Percentiles rank a stretch among this genome's conserved stretches.
These are phyloP conservation scores for Tenualosa ilisha DNA, from an alignment of 2,797 vertebrate genomes.

Conservation along the genomic window DNA sequence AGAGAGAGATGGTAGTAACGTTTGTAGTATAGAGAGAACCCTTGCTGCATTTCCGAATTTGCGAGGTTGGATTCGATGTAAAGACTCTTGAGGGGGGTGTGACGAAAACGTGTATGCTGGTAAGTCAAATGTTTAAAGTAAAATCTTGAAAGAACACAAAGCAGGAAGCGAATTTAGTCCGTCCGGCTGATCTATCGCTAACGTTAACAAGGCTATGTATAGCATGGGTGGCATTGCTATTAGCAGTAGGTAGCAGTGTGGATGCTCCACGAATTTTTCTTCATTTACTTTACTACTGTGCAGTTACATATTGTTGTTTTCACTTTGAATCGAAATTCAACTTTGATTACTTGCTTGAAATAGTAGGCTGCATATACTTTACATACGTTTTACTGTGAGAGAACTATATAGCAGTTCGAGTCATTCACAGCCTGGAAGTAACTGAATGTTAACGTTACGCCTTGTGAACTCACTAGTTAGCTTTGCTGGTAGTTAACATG, in stretches of 20 bases:
- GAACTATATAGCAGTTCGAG: neutral
- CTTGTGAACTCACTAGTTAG: neutral
- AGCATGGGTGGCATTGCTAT: slow-evolving; percentile 2
- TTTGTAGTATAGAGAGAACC: neutral
- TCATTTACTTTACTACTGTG: neutral
- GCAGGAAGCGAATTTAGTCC: neutral
- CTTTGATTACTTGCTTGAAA: neutral
- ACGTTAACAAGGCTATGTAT: neutral
- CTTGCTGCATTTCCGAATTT: neutral
- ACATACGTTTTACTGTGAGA: too few relatives aligned
- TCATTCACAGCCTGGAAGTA: neutral
- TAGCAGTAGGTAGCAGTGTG: slow-evolving; percentile 14
- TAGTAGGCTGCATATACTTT: neutral
- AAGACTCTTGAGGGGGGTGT: neutral
- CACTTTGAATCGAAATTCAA: neutral
- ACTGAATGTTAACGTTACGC: neutral
- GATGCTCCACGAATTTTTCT: neutral
- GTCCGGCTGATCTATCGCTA: neutral
- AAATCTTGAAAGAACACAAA: neutral
- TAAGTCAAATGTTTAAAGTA: neutral
- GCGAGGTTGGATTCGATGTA: neutral
- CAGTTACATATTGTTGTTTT: neutral
- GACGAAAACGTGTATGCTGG: neutral
- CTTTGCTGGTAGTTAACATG: neutral
- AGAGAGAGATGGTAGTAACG: neutral